These are phyloP conservation scores for Dendrocincla fuliginosa DNA, from an alignment of 2,797 vertebrate species.

Conservation along the genomic window DNA sequence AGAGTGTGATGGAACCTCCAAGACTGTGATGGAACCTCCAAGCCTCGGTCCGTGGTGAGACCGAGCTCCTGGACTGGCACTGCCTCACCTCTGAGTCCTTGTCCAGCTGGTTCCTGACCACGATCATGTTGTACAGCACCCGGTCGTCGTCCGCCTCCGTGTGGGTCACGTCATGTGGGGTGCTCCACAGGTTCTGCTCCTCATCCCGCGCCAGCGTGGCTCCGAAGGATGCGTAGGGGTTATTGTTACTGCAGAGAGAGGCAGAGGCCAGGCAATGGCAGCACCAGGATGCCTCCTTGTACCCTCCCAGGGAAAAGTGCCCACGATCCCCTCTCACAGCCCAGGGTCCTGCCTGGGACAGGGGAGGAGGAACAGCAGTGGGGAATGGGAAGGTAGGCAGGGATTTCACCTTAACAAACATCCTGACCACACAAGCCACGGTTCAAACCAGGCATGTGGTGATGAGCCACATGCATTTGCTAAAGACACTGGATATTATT, in stretches of 20 bases:
- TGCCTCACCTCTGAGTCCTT: constrained; percentile 87
- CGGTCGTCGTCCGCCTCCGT: constrained; percentile 81
- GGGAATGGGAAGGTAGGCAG: neutral
- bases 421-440: neutral
- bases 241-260: constrained; percentile 61
- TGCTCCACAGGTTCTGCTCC: constrained; percentile 76
- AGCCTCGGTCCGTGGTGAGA: fast-evolving
- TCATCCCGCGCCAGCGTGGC: constrained; percentile 73
- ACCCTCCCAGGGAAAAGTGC: neutral
- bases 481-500: neutral
- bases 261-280: neutral
- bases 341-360: neutral
- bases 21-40: fast-evolving
- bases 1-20: fast-evolving
- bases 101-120: constrained; percentile 85
- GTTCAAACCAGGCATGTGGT: neutral
- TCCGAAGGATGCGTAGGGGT: constrained; percentile 75
- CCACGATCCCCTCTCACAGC: neutral
- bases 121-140: constrained; percentile 86
- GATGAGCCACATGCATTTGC: neutral
- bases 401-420: neutral
- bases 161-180: constrained; percentile 68
- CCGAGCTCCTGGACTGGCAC: fast-evolving
- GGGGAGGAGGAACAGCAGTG: neutral
- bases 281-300: neutral